Base-by-base conservation (phyloP, 2,797 vertebrate genomes). In the Echiichthys vipera region DNA sequence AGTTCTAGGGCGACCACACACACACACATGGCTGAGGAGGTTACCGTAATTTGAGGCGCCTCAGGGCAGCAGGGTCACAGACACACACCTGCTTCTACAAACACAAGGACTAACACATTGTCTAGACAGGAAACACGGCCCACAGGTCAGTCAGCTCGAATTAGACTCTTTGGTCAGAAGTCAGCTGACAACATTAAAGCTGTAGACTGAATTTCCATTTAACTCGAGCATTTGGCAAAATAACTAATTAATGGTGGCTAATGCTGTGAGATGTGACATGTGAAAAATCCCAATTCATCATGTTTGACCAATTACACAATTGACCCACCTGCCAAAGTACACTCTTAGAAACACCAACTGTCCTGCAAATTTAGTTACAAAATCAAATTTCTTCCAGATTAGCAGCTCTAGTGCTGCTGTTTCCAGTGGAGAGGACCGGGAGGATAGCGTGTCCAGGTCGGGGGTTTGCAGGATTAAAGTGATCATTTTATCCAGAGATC, bases 401-500 rank as follows among this genome's bases (percentile, higher is more conserved):
- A 58, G 42, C 22, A 40, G 37, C 27, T 67, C 3, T 57, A 7
- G 15, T 7, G 5, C 20, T 24, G 27, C 64, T 39, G 2, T 56
- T 43, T 30, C 8, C 7, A 58, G 4, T 0, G 2, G 40, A 65
- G 59, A 63, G 56, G 64, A 64, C 37, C 20, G 53, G 7, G 47
- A 72, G 56, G 72, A 64, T 20, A 62, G 34, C 15, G 1, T 50
- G 68, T 57, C 54, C n/a, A n/a, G 25, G 79, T 56, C 74, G 43
- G 77, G 65, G 74, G 68, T 57, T 53, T 10, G 9, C 29, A 29
- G 81, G 80, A 86, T 86, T 84, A 90, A 72, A 46, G 1, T 45
- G 85, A 91, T 92, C 75, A 47, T 71, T 86, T 78, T 59, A 83
- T 83, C 62, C 67, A 43, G 50, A 58, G 89, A 89, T 87, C 87